These are phyloP conservation scores for Piscicola geometra DNA, from an alignment of 2,888 invertebrate genomes.

Conservation along the genomic window DNA sequence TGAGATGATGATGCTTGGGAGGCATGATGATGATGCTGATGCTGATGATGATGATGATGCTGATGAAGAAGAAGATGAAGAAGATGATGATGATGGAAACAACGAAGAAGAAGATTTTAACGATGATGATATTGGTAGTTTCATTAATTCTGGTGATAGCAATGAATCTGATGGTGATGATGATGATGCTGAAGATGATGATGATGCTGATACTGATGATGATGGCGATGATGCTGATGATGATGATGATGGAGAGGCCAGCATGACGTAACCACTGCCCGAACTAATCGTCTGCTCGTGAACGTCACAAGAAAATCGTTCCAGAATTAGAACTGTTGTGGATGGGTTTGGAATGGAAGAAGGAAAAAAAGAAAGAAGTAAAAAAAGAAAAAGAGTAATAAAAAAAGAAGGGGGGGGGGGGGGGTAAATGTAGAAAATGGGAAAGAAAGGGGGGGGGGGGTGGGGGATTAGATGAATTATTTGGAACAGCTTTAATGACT, in stretches of 20 bases:
- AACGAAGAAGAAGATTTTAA: slow-evolving; percentile 17
- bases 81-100: background rate
- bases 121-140: slow-evolving; percentile 5
- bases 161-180: background rate
- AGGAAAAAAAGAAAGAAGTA: too few relatives aligned
- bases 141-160: background rate
- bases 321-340: background rate
- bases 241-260: background rate
- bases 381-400: too few relatives aligned
- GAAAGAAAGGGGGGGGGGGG: too few relatives aligned
- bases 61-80: slow-evolving; percentile 11
- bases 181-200: background rate
- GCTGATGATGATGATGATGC: background rate
- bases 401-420: too few relatives aligned
- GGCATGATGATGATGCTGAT: background rate
- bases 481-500: too few relatives aligned
- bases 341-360: too few relatives aligned
- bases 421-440: too few relatives aligned
- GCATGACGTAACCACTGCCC: too few relatives aligned
- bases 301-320: background rate
- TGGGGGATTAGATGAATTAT: too few relatives aligned
- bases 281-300: background rate
- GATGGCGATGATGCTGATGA: slow-evolving; percentile 30
- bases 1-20: background rate
- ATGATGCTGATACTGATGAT: slow-evolving; percentile 17